Evolutionary conservation across 2,113 vertebrate genomes (phyloP), one percentile per base, ranked within the genome.

Genomic region (Ictidomys tridecemlineatus): DNA sequence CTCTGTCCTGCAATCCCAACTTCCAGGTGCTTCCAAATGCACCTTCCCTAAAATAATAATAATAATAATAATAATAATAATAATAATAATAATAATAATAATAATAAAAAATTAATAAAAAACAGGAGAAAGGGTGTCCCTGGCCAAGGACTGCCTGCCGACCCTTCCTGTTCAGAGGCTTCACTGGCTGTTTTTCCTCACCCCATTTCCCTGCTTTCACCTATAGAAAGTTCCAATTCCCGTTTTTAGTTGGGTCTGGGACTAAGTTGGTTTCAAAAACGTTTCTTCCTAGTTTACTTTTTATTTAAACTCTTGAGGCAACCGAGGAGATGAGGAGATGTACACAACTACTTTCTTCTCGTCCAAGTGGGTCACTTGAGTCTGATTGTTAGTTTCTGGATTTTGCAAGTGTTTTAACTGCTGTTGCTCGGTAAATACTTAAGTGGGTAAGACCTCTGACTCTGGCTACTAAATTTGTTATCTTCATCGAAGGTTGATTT

Each of bases 271-370:
- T 56, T 92, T 56, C 13, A 12, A 32, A 78, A 89, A 69, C 69
- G 20, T 61, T 89, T 69, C 30, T 95, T 56, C 32, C 63, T 53
- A 8, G 87, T 93, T 91, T 78, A 56, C 42, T n/a, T 92, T 78
- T 73, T 11, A 34, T 32, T 53, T 67, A 67, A 94, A 93, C 74
- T 96, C 78, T 74, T 53, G 48, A 72, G 51, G 65, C 42, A 67
- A 53, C 28, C 63, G 1, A 11, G 37, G 65, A 87, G 58, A 39
- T 65, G 56, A 14, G 37, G 65, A 87, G 58, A 39, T 65, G 56
- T 39, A 7, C 0, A 82, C 67, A 67, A 91, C 34, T 88, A 82
- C 89, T 91, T 94, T 69, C 78, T 65, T 77, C 67, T 56, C 65
- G 5, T 74, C 26, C 67, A 70, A 73, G 32, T 79, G 77, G 72